phyloP scores from a whole-genome alignment of 2,888 invertebrate species.

The Tipula unca region DNA sequence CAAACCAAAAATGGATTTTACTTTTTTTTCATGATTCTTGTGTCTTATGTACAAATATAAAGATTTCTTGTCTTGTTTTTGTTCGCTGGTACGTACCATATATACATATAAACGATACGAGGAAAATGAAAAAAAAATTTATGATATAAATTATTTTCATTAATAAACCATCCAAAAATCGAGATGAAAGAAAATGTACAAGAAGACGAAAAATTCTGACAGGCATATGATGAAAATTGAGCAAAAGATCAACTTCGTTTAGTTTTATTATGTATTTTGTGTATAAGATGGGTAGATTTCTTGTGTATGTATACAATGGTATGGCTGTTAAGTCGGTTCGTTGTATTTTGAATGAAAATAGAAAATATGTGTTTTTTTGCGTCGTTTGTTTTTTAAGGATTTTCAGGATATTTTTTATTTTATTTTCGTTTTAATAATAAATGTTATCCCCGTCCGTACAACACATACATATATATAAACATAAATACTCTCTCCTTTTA shows the following conservation, averaged over 20 bases:
- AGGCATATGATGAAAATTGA: conserved; percentile 8
- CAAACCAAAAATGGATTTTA: background rate
- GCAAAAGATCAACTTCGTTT: background rate
- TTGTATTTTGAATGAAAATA: background rate
- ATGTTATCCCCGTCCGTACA: background rate
- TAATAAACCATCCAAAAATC: background rate
- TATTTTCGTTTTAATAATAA: background rate
- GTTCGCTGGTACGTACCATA: background rate
- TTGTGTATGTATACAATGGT: background rate
- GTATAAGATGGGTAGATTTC: background rate
- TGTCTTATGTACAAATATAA: background rate
- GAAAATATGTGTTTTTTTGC: background rate
- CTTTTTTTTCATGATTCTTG: background rate
- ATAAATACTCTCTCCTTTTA: background rate
- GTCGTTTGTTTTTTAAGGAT: background rate
- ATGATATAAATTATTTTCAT: background rate
- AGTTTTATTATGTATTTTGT: background rate
- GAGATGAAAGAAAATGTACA: background rate
- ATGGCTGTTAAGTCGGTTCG: background rate
- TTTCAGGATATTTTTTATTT: background rate
- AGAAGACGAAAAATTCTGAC: background rate
- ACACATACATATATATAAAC: background rate
- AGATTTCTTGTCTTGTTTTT: background rate
- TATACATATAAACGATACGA: background rate
- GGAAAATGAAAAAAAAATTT: background rate